These are phyloP conservation scores for Cariama cristata DNA, from an alignment of 2,113 vertebrate genomes.

Conservation along the genomic window DNA sequence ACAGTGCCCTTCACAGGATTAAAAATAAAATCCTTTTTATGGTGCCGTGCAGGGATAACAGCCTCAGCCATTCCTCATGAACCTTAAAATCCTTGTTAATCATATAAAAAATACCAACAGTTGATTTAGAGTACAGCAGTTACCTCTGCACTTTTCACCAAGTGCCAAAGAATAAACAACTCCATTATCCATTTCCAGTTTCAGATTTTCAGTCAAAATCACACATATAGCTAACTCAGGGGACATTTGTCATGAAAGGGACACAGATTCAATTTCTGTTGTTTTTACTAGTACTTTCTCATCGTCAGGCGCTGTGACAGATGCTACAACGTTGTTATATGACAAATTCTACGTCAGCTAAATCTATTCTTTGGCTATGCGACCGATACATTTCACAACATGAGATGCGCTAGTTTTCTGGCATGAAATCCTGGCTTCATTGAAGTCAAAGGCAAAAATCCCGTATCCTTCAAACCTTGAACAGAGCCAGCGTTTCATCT, in stretches of 20 bases:
- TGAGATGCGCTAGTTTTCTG: not conserved
- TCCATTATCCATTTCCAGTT: conserved; percentile 34
- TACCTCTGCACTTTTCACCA: conserved; percentile 46
- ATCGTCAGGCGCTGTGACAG: not conserved
- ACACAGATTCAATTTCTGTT: conserved; percentile 46
- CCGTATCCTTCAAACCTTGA: not conserved
- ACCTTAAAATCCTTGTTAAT: conserved; percentile 78
- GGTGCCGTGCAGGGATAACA: conserved; percentile 16
- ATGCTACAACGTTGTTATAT: not conserved
- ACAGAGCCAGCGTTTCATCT: not conserved
- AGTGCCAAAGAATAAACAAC: conserved; percentile 8
- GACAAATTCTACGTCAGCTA: conserved; percentile 12
- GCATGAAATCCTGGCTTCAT: not conserved
- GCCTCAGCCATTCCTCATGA: conserved; percentile 49
- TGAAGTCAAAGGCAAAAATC: conserved; percentile 1
- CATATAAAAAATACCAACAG: conserved; percentile 51
- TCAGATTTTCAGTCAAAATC: conserved; percentile 43
- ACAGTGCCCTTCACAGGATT: conserved; percentile 68
- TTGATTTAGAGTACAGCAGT: conserved; percentile 31
- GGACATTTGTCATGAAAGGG: conserved; percentile 34
- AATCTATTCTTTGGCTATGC: not conserved
- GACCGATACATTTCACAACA: not conserved
- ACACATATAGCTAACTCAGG: conserved; percentile 23
- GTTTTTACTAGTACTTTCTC: conserved; percentile 31
- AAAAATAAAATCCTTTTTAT: conserved; percentile 72